Evolutionary conservation across 2,888 invertebrate species (phyloP).

Genomic region (Criorhina ranunculi): DNA sequence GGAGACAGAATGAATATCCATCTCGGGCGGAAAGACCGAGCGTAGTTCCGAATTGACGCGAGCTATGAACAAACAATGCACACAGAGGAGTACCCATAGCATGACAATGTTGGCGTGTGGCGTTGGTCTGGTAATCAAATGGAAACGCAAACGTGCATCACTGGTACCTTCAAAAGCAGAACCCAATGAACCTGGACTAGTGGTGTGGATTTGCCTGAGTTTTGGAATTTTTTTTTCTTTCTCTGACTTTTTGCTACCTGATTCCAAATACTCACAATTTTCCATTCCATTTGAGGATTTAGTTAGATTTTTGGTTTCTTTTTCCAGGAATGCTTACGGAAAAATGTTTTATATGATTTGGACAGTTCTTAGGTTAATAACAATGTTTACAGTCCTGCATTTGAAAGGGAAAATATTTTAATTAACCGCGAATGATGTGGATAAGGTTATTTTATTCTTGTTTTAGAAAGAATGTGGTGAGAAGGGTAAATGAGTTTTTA

Average conservation of each 20-base stretch:
- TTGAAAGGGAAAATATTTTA: no score
- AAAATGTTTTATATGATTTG: conserved; percentile 16
- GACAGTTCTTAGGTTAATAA: background rate
- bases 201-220: conserved; percentile 42
- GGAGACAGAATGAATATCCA: conserved; percentile 30
- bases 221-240: conserved; percentile 17
- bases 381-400: no score
- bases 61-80: conserved; percentile 18
- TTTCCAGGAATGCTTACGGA: conserved; percentile 1
- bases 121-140: conserved; percentile 70
- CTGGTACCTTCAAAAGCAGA: conserved; percentile 10
- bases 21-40: conserved; percentile 58
- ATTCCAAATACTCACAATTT: conserved; percentile 59
- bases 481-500: no score
- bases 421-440: no score
- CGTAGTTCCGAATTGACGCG: conserved; percentile 60
- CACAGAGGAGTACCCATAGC: conserved; percentile 8
- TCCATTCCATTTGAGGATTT: conserved; percentile 71
- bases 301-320: conserved; percentile 39
- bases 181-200: conserved; percentile 44
- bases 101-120: conserved; percentile 63
- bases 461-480: no score
- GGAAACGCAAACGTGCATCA: conserved; percentile 66
- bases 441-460: no score
- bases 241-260: conserved; percentile 49